phyloP scores from a whole-genome alignment of 2,113 vertebrate species.

The Phalacrocorax aristotelis region DNA sequence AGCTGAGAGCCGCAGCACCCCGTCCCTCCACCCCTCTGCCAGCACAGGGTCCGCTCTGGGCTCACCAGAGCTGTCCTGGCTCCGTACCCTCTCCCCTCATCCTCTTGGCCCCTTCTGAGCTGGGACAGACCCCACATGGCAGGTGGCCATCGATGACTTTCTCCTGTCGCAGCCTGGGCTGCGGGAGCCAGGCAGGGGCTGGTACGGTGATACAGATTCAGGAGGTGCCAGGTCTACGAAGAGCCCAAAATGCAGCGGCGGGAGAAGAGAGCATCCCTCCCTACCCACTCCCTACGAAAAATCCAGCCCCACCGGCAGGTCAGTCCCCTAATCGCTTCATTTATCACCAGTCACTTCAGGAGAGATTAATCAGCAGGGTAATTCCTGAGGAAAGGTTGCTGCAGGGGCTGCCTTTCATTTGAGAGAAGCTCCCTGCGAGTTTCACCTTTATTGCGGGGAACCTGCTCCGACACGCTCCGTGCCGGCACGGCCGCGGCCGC shows the following conservation, averaged over 20 bases:
- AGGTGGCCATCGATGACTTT: not conserved
- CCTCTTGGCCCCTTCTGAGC: fast-evolving
- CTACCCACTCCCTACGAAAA: not conserved
- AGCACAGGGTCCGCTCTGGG: not conserved
- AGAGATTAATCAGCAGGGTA: conserved; percentile 27
- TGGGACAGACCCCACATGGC: not conserved
- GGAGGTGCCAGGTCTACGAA: not conserved
- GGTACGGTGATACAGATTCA: fast-evolving
- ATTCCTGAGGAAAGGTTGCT: conserved; percentile 32
- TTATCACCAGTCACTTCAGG: conserved; percentile 13
- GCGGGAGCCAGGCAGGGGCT: not conserved
- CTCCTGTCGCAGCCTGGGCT: fast-evolving
- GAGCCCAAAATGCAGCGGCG: fast-evolving
- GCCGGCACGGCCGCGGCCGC: not conserved
- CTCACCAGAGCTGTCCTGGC: fast-evolving
- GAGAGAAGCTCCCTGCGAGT: not conserved
- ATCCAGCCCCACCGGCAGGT: not conserved
- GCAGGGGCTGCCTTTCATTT: conserved; percentile 34
- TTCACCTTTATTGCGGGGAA: not conserved
- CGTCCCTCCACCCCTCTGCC: not conserved
- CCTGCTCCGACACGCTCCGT: not conserved
- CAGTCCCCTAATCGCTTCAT: not conserved
- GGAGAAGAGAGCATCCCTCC: not conserved
- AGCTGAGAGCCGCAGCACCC: conserved; percentile 35
- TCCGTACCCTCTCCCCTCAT: not conserved